These are phyloP conservation scores for Gobiocypris rarus DNA, from an alignment of 2,113 vertebrate species.

Conservation along the genomic window DNA sequence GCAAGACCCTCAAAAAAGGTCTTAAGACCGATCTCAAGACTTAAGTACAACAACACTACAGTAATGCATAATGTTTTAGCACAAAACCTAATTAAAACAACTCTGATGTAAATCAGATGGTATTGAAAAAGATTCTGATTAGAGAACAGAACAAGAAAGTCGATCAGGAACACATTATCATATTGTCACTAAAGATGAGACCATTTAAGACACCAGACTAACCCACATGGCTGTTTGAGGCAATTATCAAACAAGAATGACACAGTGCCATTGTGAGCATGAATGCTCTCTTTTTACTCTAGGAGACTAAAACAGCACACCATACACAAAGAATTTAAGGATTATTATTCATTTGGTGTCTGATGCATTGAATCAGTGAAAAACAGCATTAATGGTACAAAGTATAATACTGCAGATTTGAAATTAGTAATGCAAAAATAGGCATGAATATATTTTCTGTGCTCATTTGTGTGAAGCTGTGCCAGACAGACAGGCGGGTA, in stretches of 20 bases:
- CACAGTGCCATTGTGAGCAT: not conserved
- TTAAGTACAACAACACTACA: not conserved
- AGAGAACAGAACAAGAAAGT: not conserved
- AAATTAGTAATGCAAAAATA: not conserved
- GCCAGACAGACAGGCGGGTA: not conserved
- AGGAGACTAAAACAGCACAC: conserved; percentile 25
- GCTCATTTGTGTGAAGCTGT: not conserved
- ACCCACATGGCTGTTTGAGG: conserved; percentile 24
- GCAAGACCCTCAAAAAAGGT: no score
- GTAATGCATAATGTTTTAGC: not conserved
- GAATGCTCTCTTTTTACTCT: not conserved
- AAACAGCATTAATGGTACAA: conserved; percentile 13
- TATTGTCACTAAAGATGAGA: conserved; percentile 4
- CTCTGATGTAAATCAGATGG: not conserved
- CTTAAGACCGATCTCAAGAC: no score
- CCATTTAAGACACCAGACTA: conserved; percentile 23
- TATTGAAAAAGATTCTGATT: conserved; percentile 2
- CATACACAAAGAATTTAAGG: not conserved
- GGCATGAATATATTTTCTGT: not conserved
- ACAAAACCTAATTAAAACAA: not conserved
- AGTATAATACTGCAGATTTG: conserved; percentile 27
- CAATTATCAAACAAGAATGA: conserved; percentile 32
- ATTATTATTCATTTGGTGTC: conserved; percentile 17
- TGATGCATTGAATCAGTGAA: not conserved
- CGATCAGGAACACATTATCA: not conserved